Conservation (phyloP, 2,797 vertebrate species). For the Eospalax fontanierii region DNA sequence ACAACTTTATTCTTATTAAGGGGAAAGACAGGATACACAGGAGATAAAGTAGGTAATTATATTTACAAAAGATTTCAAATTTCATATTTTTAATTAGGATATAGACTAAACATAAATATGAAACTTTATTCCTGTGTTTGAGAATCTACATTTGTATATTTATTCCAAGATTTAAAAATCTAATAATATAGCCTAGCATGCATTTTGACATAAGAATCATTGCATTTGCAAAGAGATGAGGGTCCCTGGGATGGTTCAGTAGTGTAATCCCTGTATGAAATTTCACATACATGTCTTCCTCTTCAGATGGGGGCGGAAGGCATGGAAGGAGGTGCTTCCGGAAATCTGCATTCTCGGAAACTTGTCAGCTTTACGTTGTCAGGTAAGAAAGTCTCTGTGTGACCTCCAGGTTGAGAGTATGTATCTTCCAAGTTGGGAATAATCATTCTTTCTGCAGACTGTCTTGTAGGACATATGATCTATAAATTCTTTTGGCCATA, state of each 20-base stretch:
- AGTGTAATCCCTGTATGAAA: background rate
- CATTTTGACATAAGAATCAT: background rate
- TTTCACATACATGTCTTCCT: constrained; percentile 5
- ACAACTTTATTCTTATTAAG: constrained; percentile 11
- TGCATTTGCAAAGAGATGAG: background rate
- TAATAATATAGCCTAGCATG: background rate
- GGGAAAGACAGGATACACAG: background rate
- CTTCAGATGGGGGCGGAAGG: constrained; percentile 94
- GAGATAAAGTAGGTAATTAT: background rate
- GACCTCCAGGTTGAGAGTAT: background rate
- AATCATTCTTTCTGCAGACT: background rate
- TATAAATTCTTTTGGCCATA: background rate
- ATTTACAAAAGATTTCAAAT: constrained; percentile 2
- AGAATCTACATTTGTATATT: background rate
- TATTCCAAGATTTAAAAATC: background rate
- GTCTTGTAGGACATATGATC: background rate
- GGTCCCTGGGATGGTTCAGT: background rate
- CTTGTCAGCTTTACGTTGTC: constrained; percentile 97
- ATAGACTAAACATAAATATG: constrained; percentile 16
- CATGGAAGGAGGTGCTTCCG: constrained; percentile 93
- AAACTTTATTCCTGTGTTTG: constrained; percentile 9
- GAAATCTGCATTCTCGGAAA: constrained; percentile 94
- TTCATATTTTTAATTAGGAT: background rate
- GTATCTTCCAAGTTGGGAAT: background rate
- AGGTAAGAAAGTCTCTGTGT: constrained; percentile 89